A percentile compares a stretch with the other conserved stretches of the same genome.
These are phyloP conservation scores for Nicator chloris DNA, from an alignment of 2,113 vertebrate genomes.

Conservation along the genomic window DNA sequence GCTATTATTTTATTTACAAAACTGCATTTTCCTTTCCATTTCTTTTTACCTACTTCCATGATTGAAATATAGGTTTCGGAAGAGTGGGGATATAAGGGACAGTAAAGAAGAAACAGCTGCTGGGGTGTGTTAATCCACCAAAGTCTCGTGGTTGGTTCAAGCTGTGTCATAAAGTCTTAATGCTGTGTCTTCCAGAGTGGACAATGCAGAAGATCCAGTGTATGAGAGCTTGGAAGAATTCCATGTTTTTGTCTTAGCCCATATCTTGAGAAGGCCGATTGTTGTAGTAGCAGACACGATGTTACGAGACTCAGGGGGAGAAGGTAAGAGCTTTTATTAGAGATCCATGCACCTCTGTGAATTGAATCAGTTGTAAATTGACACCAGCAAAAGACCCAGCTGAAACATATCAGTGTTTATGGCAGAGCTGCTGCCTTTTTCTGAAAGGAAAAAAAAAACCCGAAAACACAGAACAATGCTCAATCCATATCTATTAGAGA, in stretches of 20 bases:
- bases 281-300: slow-evolving; percentile 97
- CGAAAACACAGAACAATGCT: not conserved
- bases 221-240: slow-evolving; percentile 98
- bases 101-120: not conserved
- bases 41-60: not conserved
- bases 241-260: slow-evolving; percentile 96
- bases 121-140: not conserved
- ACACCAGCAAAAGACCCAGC: not conserved
- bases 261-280: slow-evolving; percentile 91
- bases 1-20: not conserved
- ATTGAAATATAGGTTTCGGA: not conserved
- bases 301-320: slow-evolving; percentile 94
- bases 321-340: slow-evolving; percentile 76
- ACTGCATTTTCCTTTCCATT: not conserved
- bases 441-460: not conserved
- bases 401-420: not conserved
- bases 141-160: not conserved
- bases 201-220: slow-evolving; percentile 94
- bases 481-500: not conserved
- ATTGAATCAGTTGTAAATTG: not conserved
- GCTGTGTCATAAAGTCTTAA: not conserved
- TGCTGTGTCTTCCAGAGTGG: slow-evolving; percentile 78
- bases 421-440: not conserved
- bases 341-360: not conserved
- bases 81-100: not conserved